phyloP scores from a whole-genome alignment of 2,888 invertebrate species.

The Drosophila recens region DNA sequence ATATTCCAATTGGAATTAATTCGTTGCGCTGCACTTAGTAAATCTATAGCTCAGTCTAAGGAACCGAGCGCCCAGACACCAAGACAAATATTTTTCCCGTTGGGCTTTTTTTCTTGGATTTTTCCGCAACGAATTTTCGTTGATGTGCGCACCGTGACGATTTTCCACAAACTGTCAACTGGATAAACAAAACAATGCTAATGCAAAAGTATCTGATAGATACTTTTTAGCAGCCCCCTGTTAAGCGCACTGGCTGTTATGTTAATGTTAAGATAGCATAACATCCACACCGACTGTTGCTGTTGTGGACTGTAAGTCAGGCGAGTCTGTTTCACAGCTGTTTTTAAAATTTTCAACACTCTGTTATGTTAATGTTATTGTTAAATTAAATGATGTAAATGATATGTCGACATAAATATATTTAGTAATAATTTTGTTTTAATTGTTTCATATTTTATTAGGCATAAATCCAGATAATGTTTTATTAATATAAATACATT shows the following conservation, averaged over 20 bases:
- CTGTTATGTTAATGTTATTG: conserved; percentile 11
- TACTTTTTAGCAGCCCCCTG: conserved; percentile 45
- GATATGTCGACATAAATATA: neutral
- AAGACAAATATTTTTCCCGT: conserved; percentile 35
- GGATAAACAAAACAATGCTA: conserved; percentile 81
- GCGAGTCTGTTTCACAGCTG: conserved; percentile 32
- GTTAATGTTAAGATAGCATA: conserved; percentile 13
- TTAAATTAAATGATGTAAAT: neutral
- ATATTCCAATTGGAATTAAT: conserved; percentile 58
- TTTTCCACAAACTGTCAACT: conserved; percentile 84
- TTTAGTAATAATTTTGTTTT: neutral
- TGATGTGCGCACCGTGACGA: conserved; percentile 83
- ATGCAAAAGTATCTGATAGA: conserved; percentile 54
- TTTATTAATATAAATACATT: neutral
- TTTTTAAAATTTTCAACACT: conserved; percentile 17
- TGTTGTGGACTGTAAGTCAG: conserved; percentile 6
- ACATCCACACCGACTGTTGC: conserved; percentile 7
- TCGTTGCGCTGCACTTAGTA: conserved; percentile 36
- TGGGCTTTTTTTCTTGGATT: conserved; percentile 25
- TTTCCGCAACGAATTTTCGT: conserved; percentile 69
- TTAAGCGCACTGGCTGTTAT: conserved; percentile 44
- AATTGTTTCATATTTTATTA: neutral
- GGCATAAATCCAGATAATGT: neutral
- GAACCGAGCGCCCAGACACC: conserved; percentile 31
- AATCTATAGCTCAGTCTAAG: conserved; percentile 15